Evolutionary conservation across 2,888 invertebrate species (phyloP), one percentile per base, ranked within the genome.

Genomic region (Agapostemon virescens): DNA sequence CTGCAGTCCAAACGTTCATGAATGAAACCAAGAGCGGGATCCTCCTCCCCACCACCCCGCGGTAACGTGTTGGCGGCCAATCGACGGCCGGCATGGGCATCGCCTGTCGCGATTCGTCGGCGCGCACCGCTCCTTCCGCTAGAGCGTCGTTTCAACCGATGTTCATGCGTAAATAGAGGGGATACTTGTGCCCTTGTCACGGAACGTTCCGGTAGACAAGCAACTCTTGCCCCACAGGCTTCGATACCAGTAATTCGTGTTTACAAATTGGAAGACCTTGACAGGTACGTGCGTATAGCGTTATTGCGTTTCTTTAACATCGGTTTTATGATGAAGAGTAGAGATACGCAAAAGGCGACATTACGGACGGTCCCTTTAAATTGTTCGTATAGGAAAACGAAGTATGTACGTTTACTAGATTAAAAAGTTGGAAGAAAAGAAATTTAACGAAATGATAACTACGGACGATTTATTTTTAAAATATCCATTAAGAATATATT

Each of bases 1-100:
- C 90, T 85, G 88, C 88, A 85, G 81, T 85, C 84, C 86, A 88
- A 87, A 85, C 87, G 89, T 90, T 91, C 92, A 92, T 92, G 92
- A 92, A 92, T 92, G 92, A 92, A 92, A 92, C 91, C 90, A 88
- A 90, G 84, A 89, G 89, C 90, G 89, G 75, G 69, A 30, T 61
- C 38, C 26, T 26, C 52, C 79, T 68, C 79, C 83, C 79, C 76
- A 30, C 72, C 30, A 30, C n/a, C 69, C 63, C 73, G 23, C n/a
- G n/a, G 0, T 4, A 17, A n/a, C 23, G 7, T 42, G 61, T 9
- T 40, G 30, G 40, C 20, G 52, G 13, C 83, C 83, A 83, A 83
- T 83, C 61, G 2, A n/a, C 13, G 49, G 6, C 38, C 6, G 13
- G n/a, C 38, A 17, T 58, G 20, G 2, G 15, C 13, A 45, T 68